Base-by-base conservation (phyloP, 2,797 vertebrate species). In the Petrocephalus sullivani region DNA sequence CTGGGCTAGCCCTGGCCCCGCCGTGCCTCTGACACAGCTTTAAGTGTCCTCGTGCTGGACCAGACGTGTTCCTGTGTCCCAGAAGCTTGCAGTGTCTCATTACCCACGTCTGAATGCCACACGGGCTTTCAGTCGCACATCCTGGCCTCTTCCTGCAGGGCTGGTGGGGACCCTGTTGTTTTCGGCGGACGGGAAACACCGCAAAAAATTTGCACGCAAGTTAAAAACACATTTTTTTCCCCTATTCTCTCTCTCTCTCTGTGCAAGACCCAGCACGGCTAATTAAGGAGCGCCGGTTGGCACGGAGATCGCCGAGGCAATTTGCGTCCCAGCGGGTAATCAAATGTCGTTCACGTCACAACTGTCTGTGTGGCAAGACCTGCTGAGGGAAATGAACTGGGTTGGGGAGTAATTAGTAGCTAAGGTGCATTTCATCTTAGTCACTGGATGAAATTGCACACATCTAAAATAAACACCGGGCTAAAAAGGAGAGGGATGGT, bases 211-310 rank as follows among this genome's bases (percentile, higher is more conserved):
- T 89, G 90, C 89, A 90, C 91, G 92, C 93, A 93, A 88, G 86
- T 91, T 91, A 89, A 91, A 92, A 95, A 95, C 92, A 92, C 92
- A 92, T 93, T 41, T 41, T 41, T 64, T 37, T 19, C 41, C 19
- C 2, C 84, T 21, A 6, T 19, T 28, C 57, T 61, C 58, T 51
- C 85, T n/a, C 9, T 51, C 90, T 93, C 91, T 93, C 91, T 86
- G 90, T 92, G 92, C 90, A 94, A 94, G 90, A 92, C 91, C 91
- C 90, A 89, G 93, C 93, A 91, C 91, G 91, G 93, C 91, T 95
- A 95, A 96, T 96, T 94, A 95, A 94, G 92, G 92, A 89, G 58
- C 90, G 90, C 93, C 93, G 94, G 94, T 92, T 94, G 94, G 93
- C 90, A 90, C 28, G 83, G 75, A 61, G 85, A 89, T 46, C 87